Base-by-base conservation (phyloP, 2,113 vertebrate genomes). In the Andinoacara biseriatus region DNA sequence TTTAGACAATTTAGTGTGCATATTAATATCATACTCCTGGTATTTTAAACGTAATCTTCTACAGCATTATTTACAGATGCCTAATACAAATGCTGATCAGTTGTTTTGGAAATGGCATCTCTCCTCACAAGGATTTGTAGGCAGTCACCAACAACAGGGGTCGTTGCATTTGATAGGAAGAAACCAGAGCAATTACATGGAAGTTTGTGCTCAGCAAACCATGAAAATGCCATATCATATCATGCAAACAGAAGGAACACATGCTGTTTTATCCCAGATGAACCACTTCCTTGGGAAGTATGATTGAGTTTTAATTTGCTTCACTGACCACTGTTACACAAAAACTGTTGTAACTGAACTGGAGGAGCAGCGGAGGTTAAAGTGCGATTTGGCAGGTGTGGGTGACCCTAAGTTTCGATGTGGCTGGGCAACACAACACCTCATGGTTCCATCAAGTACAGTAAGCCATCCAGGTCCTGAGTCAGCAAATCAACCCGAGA, bases 111-210 rank as follows among this genome's bases (percentile, higher is more conserved):
- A 84, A 77, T 61, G 24, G 56, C 22, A 33, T 77, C 52, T 75
- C 77, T 75, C 52, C 58, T 33, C 61, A 61, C 26, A 58, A 24
- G 69, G 75, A 89, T 84, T 84, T 79, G 75, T 74, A 86, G 69
- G 58, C 75, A 84, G 77, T 91, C 76, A 83, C 86, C 76, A 86
- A 80, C 81, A 86, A 78, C 85, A 86, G 82, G 84, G 87, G 89
- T 91, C 85, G 84, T 46, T 83, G 80, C 80, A 78, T 89, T 88
- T 75, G 85, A 82, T 80, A 43, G 81, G 67, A 89, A 80, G 61
- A 87, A 91, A 90, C 76, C 78, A 87, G 88, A 89, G 78, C 87
- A 91, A 90, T 92, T 91, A 91, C 83, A 89, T 86, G 83, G 86
- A 88, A 57, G 85, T 90, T 90, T 88, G 87, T 89, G 84, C 89